Evolutionary conservation across 53 echinoderm and acorn worm genomes (phyloP).

Genomic region (Echinarachnius parma): DNA sequence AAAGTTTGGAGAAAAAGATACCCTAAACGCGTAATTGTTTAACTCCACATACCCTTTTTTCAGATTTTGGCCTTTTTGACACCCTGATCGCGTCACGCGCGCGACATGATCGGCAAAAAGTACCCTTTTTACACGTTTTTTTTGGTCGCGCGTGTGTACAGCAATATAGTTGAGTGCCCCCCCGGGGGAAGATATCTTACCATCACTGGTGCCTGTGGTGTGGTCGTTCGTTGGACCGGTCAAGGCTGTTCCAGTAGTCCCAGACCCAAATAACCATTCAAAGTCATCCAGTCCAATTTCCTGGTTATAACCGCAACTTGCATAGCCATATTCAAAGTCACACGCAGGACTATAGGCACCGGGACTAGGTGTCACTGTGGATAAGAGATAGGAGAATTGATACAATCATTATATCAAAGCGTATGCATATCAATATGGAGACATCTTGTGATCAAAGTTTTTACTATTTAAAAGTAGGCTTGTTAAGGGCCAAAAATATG

Average conservation of each 20-base stretch:
- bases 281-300: constrained; percentile 58
- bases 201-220: constrained; percentile 58
- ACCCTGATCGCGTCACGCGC: neutral
- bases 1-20: no score
- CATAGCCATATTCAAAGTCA: constrained; percentile 66
- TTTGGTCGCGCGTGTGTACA: no score
- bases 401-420: no score
- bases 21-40: no score
- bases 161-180: no score
- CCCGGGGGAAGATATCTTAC: no score
- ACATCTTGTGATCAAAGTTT: no score
- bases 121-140: neutral
- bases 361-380: constrained; percentile 43
- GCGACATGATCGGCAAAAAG: neutral
- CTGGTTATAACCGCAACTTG: constrained; percentile 55
- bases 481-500: no score
- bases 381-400: neutral
- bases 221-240: constrained; percentile 68
- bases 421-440: no score
- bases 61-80: neutral
- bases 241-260: constrained; percentile 41
- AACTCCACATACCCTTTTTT: neutral
- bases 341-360: constrained; percentile 46
- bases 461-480: no score
- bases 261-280: constrained; percentile 64